Evolutionary conservation across 1,140 invertebrate species (phyloP).

Genomic region (Leptopilina clavipes): DNA sequence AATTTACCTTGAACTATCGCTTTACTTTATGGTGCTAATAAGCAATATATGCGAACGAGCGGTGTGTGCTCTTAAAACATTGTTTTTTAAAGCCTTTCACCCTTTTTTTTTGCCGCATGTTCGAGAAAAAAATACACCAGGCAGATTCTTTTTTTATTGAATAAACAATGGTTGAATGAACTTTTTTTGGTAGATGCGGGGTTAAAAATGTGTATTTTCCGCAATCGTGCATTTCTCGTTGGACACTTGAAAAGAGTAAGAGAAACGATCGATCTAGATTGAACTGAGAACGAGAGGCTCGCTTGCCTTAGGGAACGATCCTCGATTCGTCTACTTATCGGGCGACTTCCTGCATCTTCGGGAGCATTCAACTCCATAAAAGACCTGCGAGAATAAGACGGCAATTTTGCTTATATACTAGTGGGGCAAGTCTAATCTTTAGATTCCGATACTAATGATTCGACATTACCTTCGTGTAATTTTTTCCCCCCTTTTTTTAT

Average conservation of each 20-base stretch:
- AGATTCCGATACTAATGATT: slow-evolving; percentile 31
- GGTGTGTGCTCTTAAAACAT: slow-evolving; percentile 20
- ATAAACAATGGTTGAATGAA: no score
- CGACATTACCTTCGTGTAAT: slow-evolving; percentile 11
- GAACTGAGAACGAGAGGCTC: neutral
- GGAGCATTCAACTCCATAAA: slow-evolving; percentile 32
- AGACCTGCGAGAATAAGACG: slow-evolving; percentile 22
- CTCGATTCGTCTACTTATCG: slow-evolving; percentile 34
- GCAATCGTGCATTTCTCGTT: no score
- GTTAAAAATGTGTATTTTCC: no score
- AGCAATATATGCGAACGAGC: slow-evolving; percentile 14
- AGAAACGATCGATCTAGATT: no score
- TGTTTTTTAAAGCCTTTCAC: neutral
- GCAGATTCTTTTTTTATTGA: no score
- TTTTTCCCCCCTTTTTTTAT: no score
- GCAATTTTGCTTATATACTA: slow-evolving; percentile 27
- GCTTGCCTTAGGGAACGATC: slow-evolving; percentile 19
- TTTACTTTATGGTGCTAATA: slow-evolving; percentile 34
- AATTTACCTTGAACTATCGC: slow-evolving; percentile 34
- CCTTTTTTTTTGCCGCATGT: neutral
- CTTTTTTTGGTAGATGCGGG: no score
- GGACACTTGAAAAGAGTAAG: no score
- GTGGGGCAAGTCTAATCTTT: slow-evolving; percentile 32
- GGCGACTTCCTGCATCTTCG: slow-evolving; percentile 22
- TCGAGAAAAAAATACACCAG: no score